A percentile compares a stretch with the other conserved stretches of the same genome.
Evolutionary conservation across 2,888 invertebrate species (phyloP).

Genomic region (Drosophila kuntzei): DNA sequence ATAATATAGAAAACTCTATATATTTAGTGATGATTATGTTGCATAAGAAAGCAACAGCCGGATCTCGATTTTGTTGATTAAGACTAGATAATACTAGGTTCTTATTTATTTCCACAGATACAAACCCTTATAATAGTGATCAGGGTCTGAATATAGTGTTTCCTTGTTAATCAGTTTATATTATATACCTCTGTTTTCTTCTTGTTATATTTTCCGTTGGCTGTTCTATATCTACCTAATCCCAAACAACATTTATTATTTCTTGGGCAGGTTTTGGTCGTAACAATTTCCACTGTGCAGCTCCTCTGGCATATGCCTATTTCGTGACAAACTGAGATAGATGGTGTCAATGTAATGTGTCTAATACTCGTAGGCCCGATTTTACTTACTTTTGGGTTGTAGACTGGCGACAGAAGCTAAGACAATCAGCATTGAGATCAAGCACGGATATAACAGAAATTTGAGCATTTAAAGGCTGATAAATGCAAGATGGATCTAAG

Average conservation of each 20-base stretch:
- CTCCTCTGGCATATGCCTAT: slow-evolving; percentile 1
- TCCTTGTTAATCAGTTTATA: background rate
- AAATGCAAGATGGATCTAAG: background rate
- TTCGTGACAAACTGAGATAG: slow-evolving; percentile 17
- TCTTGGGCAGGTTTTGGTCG: background rate
- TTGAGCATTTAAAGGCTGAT: slow-evolving; percentile 7
- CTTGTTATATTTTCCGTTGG: background rate
- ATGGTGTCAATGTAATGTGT: background rate
- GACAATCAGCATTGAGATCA: background rate
- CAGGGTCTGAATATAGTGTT: background rate
- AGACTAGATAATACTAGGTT: too few relatives aligned
- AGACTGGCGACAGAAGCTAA: background rate
- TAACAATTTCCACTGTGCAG: slow-evolving; percentile 20
- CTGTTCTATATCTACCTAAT: background rate
- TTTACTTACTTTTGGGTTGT: background rate
- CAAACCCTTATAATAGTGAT: background rate
- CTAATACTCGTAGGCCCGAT: background rate
- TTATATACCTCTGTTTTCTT: background rate
- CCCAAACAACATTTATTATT: slow-evolving; percentile 11
- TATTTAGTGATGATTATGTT: too few relatives aligned
- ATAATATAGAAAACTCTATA: too few relatives aligned
- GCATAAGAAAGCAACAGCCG: too few relatives aligned
- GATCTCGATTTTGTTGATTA: too few relatives aligned
- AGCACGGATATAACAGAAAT: background rate
- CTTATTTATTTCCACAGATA: background rate